Percentiles rank a stretch among this genome's conserved stretches.
Evolutionary conservation across 2,113 vertebrate species (phyloP).

Genomic region (Microtus pennsylvanicus): DNA sequence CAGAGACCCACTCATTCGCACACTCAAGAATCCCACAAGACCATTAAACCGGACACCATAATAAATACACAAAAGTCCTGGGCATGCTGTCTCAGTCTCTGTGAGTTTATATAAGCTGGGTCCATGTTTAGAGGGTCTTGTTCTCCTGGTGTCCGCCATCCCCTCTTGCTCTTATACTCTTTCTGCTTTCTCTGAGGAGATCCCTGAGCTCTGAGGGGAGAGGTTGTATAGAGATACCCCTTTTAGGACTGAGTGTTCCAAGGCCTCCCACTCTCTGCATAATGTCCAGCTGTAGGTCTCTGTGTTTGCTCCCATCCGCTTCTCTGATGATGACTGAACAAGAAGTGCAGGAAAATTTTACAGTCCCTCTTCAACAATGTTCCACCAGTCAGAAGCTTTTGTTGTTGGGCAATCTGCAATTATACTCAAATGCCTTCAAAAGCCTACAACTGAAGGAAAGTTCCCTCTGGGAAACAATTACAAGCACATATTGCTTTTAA

Average conservation of each 20-base stretch:
- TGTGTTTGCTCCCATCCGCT: neutral
- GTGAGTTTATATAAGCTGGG: neutral
- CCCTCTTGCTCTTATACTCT: neutral
- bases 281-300: neutral
- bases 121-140: neutral
- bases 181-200: neutral
- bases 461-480: neutral
- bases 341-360: neutral
- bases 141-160: neutral
- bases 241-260: neutral
- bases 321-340: neutral
- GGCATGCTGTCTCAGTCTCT: too few relatives aligned
- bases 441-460: conserved; percentile 26
- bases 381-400: neutral
- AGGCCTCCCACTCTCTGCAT: neutral
- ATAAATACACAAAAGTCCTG: neutral
- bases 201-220: neutral
- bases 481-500: neutral
- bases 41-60: neutral
- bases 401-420: neutral
- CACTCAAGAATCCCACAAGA: neutral
- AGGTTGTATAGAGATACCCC: neutral
- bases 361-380: neutral
- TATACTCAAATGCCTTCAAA: neutral
- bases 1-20: neutral